A percentile compares a stretch with the other conserved stretches of the same genome.
These are phyloP conservation scores for Hucho hucho DNA, from an alignment of 2,113 vertebrate species.

Conservation along the genomic window DNA sequence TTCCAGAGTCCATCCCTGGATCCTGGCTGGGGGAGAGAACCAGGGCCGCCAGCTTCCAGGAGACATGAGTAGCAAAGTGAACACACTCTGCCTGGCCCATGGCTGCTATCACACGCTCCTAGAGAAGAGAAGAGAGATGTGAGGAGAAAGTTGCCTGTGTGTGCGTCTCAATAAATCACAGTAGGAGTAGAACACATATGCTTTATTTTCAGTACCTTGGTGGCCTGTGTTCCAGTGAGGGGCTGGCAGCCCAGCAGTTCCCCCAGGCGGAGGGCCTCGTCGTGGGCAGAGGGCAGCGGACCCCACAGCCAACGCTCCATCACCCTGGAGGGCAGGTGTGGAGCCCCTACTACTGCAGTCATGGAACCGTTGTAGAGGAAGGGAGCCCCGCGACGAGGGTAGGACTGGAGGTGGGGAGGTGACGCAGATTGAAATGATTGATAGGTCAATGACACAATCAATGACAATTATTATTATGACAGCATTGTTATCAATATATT, in stretches of 20 bases:
- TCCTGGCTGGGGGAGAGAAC: slow-evolving; percentile 84
- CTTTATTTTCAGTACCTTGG: slow-evolving; percentile 62
- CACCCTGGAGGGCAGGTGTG: slow-evolving; percentile 84
- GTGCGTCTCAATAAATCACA: too few relatives aligned
- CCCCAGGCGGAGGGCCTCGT: slow-evolving; percentile 87
- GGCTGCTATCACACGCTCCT: slow-evolving; percentile 83
- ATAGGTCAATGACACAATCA: background rate
- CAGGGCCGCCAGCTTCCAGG: slow-evolving; percentile 91
- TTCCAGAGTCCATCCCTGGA: background rate
- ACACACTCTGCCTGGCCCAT: slow-evolving; percentile 88
- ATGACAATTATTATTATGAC: background rate
- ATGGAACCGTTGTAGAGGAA: slow-evolving; percentile 77
- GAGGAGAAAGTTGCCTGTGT: too few relatives aligned
- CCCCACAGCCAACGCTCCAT: slow-evolving; percentile 97
- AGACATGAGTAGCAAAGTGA: slow-evolving; percentile 95
- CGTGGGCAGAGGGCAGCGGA: slow-evolving; percentile 89
- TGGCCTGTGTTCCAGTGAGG: slow-evolving; percentile 82
- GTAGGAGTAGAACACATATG: too few relatives aligned
- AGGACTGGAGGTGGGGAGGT: slow-evolving; percentile 63
- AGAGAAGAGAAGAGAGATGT: too few relatives aligned
- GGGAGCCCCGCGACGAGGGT: slow-evolving; percentile 72
- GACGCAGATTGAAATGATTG: too few relatives aligned
- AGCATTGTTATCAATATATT: background rate
- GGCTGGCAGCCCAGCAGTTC: slow-evolving; percentile 91
- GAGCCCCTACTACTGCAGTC: slow-evolving; percentile 88